These are phyloP conservation scores for Saccostrea cuccullata DNA, from an alignment of 1,140 invertebrate genomes.

Conservation along the genomic window DNA sequence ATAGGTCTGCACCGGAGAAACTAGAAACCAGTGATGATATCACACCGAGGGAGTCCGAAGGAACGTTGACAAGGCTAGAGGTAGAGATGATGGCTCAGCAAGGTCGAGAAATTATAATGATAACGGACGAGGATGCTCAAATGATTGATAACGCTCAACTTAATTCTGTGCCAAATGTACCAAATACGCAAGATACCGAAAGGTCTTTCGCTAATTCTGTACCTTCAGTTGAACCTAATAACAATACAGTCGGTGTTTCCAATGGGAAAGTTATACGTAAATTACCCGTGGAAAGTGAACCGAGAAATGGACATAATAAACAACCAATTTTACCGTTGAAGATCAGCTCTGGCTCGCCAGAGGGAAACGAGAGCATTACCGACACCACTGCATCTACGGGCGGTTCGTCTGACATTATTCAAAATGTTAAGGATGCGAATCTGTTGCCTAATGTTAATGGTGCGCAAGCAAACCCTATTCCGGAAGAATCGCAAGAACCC, in stretches of 20 bases:
- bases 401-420: slow-evolving; percentile 28
- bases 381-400: neutral
- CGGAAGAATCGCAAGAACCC: slow-evolving; percentile 31
- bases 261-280: slow-evolving; percentile 28
- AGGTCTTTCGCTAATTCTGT: neutral
- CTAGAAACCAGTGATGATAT: slow-evolving; percentile 41
- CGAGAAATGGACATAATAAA: slow-evolving; percentile 6
- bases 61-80: slow-evolving; percentile 13
- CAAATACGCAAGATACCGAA: slow-evolving; percentile 52
- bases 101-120: neutral
- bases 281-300: neutral
- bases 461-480: slow-evolving; percentile 10
- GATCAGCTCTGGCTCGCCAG: neutral
- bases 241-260: neutral
- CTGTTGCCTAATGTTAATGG: slow-evolving; percentile 37
- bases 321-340: slow-evolving; percentile 32
- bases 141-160: slow-evolving; percentile 17
- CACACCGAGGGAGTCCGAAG: neutral
- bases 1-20: slow-evolving; percentile 50
- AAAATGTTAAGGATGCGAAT: slow-evolving; percentile 36
- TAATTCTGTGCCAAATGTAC: slow-evolving; percentile 48
- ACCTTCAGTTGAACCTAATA: neutral
- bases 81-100: slow-evolving; percentile 26
- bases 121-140: slow-evolving; percentile 32
- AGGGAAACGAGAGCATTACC: slow-evolving; percentile 11